Evolutionary conservation across 2,888 invertebrate genomes (phyloP).

Genomic region (Catonia carolina): DNA sequence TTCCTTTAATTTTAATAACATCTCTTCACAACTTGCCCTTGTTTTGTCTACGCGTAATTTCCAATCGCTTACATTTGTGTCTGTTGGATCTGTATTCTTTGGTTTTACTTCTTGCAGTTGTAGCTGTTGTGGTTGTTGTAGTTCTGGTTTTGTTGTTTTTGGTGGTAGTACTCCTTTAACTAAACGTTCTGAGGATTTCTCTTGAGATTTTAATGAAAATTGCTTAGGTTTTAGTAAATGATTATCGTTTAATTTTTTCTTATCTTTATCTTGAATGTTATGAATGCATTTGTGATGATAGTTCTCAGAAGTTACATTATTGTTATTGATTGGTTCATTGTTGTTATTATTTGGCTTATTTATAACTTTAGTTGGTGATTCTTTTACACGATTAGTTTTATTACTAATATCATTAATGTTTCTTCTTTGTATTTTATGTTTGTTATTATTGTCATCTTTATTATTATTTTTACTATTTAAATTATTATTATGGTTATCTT

Average conservation of each 20-base stretch:
- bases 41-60: conserved; percentile 25
- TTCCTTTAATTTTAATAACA: conserved; percentile 24
- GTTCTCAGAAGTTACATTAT: neutral
- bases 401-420: neutral
- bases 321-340: neutral
- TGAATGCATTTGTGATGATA: neutral
- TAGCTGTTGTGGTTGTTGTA: no score
- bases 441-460: neutral
- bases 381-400: neutral
- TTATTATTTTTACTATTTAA: no score
- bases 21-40: conserved; percentile 25
- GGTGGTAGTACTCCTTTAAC: conserved; percentile 9
- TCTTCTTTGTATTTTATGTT: neutral
- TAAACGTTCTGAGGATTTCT: conserved; percentile 2
- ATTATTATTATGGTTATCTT: no score
- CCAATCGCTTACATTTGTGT: conserved; percentile 21
- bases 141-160: conserved; percentile 5
- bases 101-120: conserved; percentile 16
- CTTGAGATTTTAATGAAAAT: conserved; percentile 1
- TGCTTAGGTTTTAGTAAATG: no score
- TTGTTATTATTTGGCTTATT: neutral
- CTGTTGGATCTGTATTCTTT: conserved; percentile 19
- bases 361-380: neutral
- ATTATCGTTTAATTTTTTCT: neutral
- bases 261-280: neutral